Evolutionary conservation across 2,888 invertebrate species (phyloP), one percentile per base, ranked within the genome.

Genomic region (Hipparchia sbordonii): DNA sequence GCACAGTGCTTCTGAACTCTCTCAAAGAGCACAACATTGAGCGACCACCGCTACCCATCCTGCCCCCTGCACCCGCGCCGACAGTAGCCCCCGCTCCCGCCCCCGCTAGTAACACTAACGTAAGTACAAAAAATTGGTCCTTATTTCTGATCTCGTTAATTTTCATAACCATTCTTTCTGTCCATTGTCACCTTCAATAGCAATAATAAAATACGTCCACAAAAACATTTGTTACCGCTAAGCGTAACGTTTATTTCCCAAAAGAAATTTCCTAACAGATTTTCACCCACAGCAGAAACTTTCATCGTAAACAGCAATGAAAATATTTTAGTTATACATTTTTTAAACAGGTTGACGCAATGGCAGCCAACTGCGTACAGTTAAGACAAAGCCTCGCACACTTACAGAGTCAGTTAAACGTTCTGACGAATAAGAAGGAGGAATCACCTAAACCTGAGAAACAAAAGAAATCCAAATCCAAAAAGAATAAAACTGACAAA

Each of bases 321-420:
- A 57, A 57, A 8, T 7, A 13, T 23, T 13, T 13, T 23, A 57
- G n/a, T 9, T 63, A 4, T 13, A 6, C 8, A 23, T 12, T 46
- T 7, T 54, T 59, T 54, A 9, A 66, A 6, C 78, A 95, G 94
- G 94, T 95, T 72, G 95, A 95, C 76, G 90, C 94, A 6, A 95
- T 95, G 95, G 92, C 95, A 0, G 94, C 94, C 0, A 95, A 95
- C 80, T 95, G 95, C 79, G 94, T 94, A 0, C 95, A 95, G 75
- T 84, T 95, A 0, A 93, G 95, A 71, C 94, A 95, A 80, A 95
- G 95, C 39, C 84, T 95, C n/a, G 94, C 94, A 1, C 94, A 95
- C 76, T 83, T 95, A 9, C 95, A 95, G 77, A 94, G 87, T 62
- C 95, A 95, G 82, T 85, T 95, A 76, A 95, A 94, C 77, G 89